Evolutionary conservation across 2,797 vertebrate genomes (phyloP).

Genomic region (Lindbergichthys nudifrons): DNA sequence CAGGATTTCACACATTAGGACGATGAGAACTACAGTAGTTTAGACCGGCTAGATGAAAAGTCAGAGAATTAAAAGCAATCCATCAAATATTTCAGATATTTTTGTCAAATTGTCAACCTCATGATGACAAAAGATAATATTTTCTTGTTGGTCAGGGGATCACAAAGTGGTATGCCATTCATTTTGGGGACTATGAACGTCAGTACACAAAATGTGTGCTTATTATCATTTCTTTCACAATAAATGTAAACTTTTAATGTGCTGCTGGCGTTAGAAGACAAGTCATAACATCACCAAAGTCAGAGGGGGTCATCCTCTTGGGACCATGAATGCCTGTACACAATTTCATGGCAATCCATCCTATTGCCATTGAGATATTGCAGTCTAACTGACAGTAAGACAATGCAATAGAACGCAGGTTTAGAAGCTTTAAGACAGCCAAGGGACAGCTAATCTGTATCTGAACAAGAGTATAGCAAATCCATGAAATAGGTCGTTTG

Average conservation of each 20-base stretch:
- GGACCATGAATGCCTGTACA: background rate
- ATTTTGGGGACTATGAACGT: background rate
- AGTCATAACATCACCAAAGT: background rate
- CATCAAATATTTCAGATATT: background rate
- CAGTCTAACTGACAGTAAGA: too few relatives aligned
- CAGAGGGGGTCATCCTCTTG: background rate
- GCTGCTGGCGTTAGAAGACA: background rate
- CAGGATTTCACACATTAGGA: background rate
- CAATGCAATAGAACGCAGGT: background rate
- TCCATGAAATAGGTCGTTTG: background rate
- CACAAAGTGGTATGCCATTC: too few relatives aligned
- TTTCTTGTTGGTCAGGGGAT: too few relatives aligned
- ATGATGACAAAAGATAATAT: background rate
- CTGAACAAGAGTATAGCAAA: conserved; percentile 15
- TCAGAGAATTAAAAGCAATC: background rate
- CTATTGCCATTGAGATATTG: background rate
- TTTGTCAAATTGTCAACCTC: background rate
- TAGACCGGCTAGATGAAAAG: background rate
- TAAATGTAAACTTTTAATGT: background rate
- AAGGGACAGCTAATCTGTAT: conserved; percentile 14
- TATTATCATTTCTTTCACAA: background rate
- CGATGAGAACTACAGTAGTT: background rate
- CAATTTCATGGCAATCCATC: background rate
- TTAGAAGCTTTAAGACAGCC: conserved; percentile 19
- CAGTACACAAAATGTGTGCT: background rate